Conservation (phyloP, 2,888 invertebrate species). For the Sussaba pulchella region DNA sequence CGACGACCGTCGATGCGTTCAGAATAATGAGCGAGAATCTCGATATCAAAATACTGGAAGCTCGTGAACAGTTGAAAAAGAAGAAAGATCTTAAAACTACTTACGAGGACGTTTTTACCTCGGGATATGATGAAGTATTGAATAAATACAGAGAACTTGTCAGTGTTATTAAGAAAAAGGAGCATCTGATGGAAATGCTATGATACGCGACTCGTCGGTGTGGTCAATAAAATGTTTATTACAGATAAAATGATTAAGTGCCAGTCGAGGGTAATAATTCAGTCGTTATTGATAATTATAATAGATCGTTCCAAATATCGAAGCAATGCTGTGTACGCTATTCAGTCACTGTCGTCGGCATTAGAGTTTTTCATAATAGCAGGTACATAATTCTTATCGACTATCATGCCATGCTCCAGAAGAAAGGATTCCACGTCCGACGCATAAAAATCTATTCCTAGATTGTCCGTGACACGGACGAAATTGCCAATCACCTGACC, state of each 20-base stretch:
- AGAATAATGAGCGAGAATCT: conserved; percentile 81
- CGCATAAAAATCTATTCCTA: conserved; percentile 96
- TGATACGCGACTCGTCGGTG: conserved; percentile 4
- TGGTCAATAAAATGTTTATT: conserved; percentile 15
- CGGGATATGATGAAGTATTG: conserved; percentile 84
- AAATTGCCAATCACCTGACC: conserved; percentile 97
- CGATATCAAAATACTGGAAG: conserved; percentile 80
- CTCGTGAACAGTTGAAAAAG: conserved; percentile 80
- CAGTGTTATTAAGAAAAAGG: conserved; percentile 82
- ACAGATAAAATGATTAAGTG: not conserved
- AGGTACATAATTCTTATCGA: conserved; percentile 88
- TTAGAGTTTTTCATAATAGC: conserved; percentile 82
- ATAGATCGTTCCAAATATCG: too few species aligned
- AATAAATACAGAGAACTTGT: conserved; percentile 83
- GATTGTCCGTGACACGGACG: conserved; percentile 93
- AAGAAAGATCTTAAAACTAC: conserved; percentile 81
- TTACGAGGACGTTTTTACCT: conserved; percentile 82
- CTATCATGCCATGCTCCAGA: conserved; percentile 93
- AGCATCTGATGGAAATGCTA: conserved; percentile 75
- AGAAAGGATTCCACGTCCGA: conserved; percentile 96
- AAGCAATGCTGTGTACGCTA: not conserved
- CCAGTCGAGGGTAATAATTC: too few species aligned
- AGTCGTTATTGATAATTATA: too few species aligned
- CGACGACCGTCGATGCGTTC: conserved; percentile 83
- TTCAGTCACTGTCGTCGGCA: conserved; percentile 81